A percentile compares a stretch with the other conserved stretches of the same genome.
phyloP scores from a whole-genome alignment of 2,113 vertebrate genomes.

The Indicator maculatus region DNA sequence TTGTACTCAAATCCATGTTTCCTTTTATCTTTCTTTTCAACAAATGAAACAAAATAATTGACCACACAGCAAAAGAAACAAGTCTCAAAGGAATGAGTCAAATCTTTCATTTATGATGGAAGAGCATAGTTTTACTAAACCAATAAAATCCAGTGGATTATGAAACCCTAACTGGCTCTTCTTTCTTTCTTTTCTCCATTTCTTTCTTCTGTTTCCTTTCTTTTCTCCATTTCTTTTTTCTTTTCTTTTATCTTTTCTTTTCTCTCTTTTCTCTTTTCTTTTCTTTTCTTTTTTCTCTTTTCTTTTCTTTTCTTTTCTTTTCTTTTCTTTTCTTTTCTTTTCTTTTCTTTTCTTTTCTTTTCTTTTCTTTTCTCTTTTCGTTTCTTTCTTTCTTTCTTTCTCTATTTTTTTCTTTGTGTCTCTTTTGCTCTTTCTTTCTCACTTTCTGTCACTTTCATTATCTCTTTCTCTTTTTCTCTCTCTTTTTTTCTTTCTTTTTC shows the following conservation, averaged over 20 bases:
- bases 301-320: too few relatives aligned
- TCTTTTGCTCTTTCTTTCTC: background rate
- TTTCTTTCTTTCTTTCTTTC: too few relatives aligned
- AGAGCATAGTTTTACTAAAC: slow-evolving; percentile 35
- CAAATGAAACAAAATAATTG: slow-evolving; percentile 32
- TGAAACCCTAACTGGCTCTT: background rate
- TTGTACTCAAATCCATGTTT: background rate
- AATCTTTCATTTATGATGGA: slow-evolving; percentile 39
- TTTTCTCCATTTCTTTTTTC: too few relatives aligned
- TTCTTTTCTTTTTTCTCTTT: too few relatives aligned
- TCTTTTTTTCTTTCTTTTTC: too few relatives aligned
- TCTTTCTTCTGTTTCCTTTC: background rate
- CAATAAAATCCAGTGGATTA: slow-evolving; percentile 31
- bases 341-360: accelerated
- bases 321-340: too few relatives aligned
- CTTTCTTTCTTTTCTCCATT: background rate
- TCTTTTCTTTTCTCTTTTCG: too few relatives aligned
- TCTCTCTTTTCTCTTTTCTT: too few relatives aligned
- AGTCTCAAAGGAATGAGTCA: slow-evolving; percentile 19
- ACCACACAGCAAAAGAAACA: background rate
- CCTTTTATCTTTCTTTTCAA: slow-evolving; percentile 20
- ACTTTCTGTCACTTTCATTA: too few relatives aligned
- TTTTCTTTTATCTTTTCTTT: background rate
- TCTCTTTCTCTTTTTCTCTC: too few relatives aligned
- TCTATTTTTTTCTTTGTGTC: too few relatives aligned